A percentile compares a stretch with the other conserved stretches of the same genome.
These are phyloP conservation scores for Baryphthengus martii DNA, from an alignment of 2,113 vertebrate species.

Conservation along the genomic window DNA sequence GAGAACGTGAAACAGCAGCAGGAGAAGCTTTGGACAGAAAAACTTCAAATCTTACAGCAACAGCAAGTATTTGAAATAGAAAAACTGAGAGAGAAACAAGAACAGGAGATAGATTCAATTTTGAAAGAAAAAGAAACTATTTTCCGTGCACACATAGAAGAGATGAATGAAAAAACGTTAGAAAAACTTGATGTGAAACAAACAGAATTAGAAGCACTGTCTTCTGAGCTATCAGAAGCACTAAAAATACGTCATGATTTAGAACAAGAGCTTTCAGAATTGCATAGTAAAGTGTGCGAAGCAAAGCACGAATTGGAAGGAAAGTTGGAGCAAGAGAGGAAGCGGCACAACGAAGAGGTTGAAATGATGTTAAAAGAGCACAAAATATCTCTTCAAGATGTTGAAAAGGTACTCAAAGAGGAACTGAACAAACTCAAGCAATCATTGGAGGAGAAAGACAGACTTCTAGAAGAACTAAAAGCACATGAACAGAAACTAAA, in stretches of 20 bases:
- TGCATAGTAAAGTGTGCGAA: conserved; percentile 59
- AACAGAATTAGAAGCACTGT: conserved; percentile 85
- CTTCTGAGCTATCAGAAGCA: conserved; percentile 82
- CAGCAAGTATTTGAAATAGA: conserved; percentile 75
- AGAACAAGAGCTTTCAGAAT: conserved; percentile 74
- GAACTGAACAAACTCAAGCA: conserved; percentile 81
- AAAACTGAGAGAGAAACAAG: conserved; percentile 76
- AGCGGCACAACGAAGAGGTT: conserved; percentile 74
- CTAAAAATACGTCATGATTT: conserved; percentile 76
- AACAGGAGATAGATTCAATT: conserved; percentile 73
- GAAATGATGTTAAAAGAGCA: conserved; percentile 76
- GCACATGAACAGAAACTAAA: conserved; percentile 69
- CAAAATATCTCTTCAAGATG: conserved; percentile 71
- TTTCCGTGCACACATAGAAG: conserved; percentile 85
- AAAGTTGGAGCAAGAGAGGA: conserved; percentile 76
- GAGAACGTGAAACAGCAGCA: conserved; percentile 73
- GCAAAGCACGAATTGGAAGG: conserved; percentile 72
- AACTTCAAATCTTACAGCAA: conserved; percentile 69
- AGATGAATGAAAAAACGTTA: conserved; percentile 90
- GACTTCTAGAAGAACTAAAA: conserved; percentile 70
- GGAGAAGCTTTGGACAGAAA: conserved; percentile 71
- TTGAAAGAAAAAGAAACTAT: conserved; percentile 85
- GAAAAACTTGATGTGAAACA: conserved; percentile 91
- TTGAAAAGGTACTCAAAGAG: conserved; percentile 82
- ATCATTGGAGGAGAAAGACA: conserved; percentile 82